Base-by-base conservation (phyloP, 2,797 vertebrate species). In the Xenentodon cancila region DNA sequence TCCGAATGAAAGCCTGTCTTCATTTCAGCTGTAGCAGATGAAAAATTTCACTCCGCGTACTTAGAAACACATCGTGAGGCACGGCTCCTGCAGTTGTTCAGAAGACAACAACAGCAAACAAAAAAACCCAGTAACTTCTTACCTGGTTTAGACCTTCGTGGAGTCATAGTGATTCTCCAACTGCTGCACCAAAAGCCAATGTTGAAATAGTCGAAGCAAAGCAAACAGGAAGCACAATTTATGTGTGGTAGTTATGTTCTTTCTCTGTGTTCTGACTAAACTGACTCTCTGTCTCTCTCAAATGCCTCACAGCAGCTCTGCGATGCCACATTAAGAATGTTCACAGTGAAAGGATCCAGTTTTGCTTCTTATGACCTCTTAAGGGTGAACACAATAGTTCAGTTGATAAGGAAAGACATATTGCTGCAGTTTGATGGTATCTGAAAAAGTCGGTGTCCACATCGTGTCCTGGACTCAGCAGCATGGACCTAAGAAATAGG, bases 261-360 rank as follows among this genome's bases (percentile, higher is more conserved):
- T 40, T 15, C 37, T 18, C 25, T 53, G 50, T 22, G 30, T 46
- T 69, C 37, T 22, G 4, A 17, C 21, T 73, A 18, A 58, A 68
- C 19, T 64, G 34, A 21, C 51, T 75, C 63, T 67, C 25, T 53
- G 70, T 81, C 46, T 75, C 63, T 50, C 54, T 7, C 8, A 66
- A 66, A 73, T 51, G 70, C 57, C 73, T 81, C 40, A 21, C 54
- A 79, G 77, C 37, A 43, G 30, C 56, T 71, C n/a, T 2, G 7
- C 3, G n/a, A 53, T 55, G 52, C 21, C 52, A 46, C 43, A 74
- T 71, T 66, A 57, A 67, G 76, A 77, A 46, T 52, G 49, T 68
- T 73, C 53, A 66, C 46, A 17, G 64, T 58, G 64, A 72, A 87
- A 59, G 80, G 89, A 89, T 87, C 76, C 43, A 62, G 84, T 89